phyloP scores from a whole-genome alignment of 2,797 vertebrate genomes.

The Margarornis squamiger region DNA sequence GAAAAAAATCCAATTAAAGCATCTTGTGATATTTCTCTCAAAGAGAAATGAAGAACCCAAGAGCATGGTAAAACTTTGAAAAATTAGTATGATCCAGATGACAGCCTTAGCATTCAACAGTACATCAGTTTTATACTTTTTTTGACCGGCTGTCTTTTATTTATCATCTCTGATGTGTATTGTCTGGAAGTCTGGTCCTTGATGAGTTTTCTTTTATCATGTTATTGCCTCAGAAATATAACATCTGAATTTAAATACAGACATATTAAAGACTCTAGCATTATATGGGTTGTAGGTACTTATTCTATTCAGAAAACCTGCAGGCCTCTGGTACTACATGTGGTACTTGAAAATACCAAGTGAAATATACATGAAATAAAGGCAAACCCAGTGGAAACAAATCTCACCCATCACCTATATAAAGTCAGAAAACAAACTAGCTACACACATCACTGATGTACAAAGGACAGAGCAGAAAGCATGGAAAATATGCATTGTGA shows the following conservation, averaged over 20 bases:
- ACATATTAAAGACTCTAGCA: background rate
- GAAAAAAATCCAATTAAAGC: conserved; percentile 54
- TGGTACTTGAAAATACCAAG: background rate
- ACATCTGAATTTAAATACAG: conserved; percentile 9
- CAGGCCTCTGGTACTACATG: background rate
- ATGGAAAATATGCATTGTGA: background rate
- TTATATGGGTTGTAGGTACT: background rate
- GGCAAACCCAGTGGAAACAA: background rate
- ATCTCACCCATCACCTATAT: background rate
- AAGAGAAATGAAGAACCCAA: conserved; percentile 45
- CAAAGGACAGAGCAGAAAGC: background rate
- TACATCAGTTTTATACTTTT: conserved; percentile 23
- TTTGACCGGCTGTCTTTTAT: conserved; percentile 6
- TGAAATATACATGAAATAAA: background rate
- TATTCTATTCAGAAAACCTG: background rate
- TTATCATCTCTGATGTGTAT: background rate
- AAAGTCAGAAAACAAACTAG: background rate
- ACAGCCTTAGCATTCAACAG: background rate
- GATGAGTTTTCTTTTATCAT: background rate
- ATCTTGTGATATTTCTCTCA: conserved; percentile 33
- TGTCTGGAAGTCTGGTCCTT: background rate
- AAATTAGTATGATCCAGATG: conserved; percentile 4
- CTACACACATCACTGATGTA: background rate
- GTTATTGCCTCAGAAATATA: background rate
- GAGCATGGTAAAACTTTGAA: conserved; percentile 41